These are phyloP conservation scores for Saguinus imperator DNA, from an alignment of 2,113 vertebrate species.

Conservation along the genomic window DNA sequence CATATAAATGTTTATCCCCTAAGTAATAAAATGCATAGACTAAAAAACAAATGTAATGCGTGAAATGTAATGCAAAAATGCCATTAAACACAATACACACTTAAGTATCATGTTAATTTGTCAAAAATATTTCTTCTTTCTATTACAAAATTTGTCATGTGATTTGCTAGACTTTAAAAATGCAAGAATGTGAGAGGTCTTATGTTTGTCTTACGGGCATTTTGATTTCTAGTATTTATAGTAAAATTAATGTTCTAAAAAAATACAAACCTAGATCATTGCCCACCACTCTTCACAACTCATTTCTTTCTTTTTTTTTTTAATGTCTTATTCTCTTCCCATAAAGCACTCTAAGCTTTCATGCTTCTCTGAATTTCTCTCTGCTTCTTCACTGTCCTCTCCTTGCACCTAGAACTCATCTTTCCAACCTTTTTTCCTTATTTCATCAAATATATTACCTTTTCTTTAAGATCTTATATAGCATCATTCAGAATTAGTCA, in stretches of 20 bases:
- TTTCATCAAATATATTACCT: background rate
- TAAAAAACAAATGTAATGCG: background rate
- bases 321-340: background rate
- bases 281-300: background rate
- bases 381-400: background rate
- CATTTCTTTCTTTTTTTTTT: background rate
- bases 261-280: background rate
- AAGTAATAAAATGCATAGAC: slow-evolving; percentile 16
- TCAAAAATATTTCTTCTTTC: background rate
- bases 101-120: slow-evolving; percentile 4
- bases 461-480: background rate
- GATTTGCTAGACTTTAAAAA: slow-evolving; percentile 14
- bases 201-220: background rate
- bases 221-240: slow-evolving; percentile 30
- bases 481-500: background rate
- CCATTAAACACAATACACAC: background rate
- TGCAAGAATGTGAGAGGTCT: background rate
- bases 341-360: background rate
- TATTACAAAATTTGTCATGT: background rate
- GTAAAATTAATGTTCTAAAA: slow-evolving; percentile 37
- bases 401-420: background rate
- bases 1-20: slow-evolving; percentile 39
- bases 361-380: background rate
- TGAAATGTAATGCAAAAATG: background rate
- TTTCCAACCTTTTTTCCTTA: background rate